These are phyloP conservation scores for Gavia stellata DNA, from an alignment of 2,113 vertebrate genomes.

Conservation along the genomic window DNA sequence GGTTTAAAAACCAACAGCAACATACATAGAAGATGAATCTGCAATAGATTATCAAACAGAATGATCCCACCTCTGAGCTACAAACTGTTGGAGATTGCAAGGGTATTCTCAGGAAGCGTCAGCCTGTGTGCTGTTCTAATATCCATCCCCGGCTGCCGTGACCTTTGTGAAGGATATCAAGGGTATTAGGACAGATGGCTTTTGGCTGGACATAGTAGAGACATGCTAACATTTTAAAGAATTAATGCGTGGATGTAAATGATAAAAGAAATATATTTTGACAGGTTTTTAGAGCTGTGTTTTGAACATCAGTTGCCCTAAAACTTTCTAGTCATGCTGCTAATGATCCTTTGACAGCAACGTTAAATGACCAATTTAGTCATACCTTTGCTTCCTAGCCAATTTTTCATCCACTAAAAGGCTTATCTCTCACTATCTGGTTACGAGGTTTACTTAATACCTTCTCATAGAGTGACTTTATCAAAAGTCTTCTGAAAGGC, in stretches of 20 bases:
- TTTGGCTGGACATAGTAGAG: background rate
- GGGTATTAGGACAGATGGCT: background rate
- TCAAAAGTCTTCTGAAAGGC: background rate
- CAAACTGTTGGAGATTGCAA: background rate
- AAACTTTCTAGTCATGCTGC: background rate
- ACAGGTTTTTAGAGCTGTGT: background rate
- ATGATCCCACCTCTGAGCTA: background rate
- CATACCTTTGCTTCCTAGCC: background rate
- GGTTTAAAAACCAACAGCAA: background rate
- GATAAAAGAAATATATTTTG: background rate
- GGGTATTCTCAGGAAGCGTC: background rate
- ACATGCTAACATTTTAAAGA: background rate
- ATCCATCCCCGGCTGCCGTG: background rate
- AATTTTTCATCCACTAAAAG: background rate
- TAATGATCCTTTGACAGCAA: background rate
- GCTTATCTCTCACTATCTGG: background rate
- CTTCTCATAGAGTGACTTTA: background rate
- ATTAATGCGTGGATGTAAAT: background rate
- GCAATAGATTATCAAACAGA: background rate
- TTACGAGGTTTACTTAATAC: background rate
- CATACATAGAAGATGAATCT: background rate
- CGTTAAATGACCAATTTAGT: background rate
- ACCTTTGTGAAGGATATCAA: background rate
- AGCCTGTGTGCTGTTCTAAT: background rate
- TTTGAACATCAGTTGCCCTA: background rate